Conservation (phyloP, 2,113 vertebrate genomes). For the Ctenodactylus gundi region DNA sequence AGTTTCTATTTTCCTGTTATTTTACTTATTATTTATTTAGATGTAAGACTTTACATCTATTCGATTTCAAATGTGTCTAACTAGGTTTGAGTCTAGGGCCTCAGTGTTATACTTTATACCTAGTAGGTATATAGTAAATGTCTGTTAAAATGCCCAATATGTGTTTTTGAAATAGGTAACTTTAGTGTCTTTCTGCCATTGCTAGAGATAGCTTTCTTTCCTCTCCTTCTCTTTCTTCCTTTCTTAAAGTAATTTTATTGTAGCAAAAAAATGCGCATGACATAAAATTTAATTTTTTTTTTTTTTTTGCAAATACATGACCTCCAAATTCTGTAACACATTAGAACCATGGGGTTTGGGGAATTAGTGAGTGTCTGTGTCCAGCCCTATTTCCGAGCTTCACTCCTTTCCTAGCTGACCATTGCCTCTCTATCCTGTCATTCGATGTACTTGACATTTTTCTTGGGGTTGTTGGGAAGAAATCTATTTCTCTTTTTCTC, state of each 20-base stretch:
- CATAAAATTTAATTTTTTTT: too few relatives aligned
- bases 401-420: too few relatives aligned
- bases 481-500: constrained; percentile 47
- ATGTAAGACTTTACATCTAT: background rate
- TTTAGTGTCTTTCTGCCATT: background rate
- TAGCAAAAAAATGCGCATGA: too few relatives aligned
- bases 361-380: too few relatives aligned
- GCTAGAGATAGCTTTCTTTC: background rate
- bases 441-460: constrained; percentile 32
- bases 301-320: too few relatives aligned
- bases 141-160: background rate
- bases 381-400: too few relatives aligned
- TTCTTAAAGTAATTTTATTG: too few relatives aligned
- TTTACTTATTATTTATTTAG: background rate
- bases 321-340: too few relatives aligned
- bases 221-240: too few relatives aligned
- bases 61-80: background rate
- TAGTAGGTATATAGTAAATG: background rate
- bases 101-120: background rate
- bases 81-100: background rate
- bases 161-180: background rate
- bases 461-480: constrained; percentile 17
- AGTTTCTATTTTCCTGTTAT: background rate
- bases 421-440: too few relatives aligned
- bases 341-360: too few relatives aligned